Conservation (phyloP, 2,113 vertebrate genomes). For the Thunnus thynnus region DNA sequence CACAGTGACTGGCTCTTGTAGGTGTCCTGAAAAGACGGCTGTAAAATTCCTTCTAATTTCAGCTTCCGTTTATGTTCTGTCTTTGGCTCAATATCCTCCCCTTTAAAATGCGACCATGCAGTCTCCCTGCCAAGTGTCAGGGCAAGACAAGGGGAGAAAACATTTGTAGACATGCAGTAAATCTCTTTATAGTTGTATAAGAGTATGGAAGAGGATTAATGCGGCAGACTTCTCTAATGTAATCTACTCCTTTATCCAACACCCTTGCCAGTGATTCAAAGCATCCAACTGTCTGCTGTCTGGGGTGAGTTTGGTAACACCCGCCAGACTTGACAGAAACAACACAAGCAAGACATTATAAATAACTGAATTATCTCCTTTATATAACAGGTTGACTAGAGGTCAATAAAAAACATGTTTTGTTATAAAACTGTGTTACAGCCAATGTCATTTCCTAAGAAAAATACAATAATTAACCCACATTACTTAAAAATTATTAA, state of each 20-base stretch:
- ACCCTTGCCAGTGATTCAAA: constrained; percentile 34
- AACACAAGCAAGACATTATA: neutral
- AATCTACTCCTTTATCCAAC: constrained; percentile 66
- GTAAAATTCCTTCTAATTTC: neutral
- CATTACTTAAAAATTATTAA: neutral
- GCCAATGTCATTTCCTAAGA: neutral
- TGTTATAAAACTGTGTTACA: neutral
- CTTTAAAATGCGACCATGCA: neutral
- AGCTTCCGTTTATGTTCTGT: neutral
- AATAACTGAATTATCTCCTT: constrained; percentile 6
- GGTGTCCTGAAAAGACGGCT: neutral
- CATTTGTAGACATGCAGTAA: constrained; percentile 64
- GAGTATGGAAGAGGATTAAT: constrained; percentile 73
- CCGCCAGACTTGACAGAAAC: neutral
- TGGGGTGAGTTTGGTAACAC: constrained; percentile 4
- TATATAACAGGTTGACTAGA: neutral
- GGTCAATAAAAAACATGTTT: neutral
- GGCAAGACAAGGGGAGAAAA: constrained; percentile 42
- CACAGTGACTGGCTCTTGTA: neutral
- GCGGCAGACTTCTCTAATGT: constrained; percentile 66
- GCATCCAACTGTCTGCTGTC: constrained; percentile 18
- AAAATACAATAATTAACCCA: neutral
- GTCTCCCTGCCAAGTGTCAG: neutral
- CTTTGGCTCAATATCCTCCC: neutral
- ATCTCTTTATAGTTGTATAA: constrained; percentile 75